A percentile compares a stretch with the other conserved stretches of the same genome.
These are phyloP conservation scores for Zaprionus tsacasi DNA, from an alignment of 1,140 invertebrate genomes.

Conservation along the genomic window DNA sequence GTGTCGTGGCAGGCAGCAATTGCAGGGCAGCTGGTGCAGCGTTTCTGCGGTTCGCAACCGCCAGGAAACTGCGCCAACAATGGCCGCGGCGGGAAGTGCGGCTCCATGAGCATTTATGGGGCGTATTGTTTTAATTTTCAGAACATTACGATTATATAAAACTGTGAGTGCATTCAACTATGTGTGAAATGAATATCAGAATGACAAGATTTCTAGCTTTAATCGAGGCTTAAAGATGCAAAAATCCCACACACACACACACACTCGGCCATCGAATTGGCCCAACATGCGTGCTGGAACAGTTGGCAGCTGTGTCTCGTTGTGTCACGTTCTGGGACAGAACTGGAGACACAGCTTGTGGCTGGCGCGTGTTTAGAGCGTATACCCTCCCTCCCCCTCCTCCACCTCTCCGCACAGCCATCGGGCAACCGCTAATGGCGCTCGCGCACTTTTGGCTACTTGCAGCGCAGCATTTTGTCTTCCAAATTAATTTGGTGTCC, in stretches of 20 bases:
- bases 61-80: constrained; percentile 59
- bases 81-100: constrained; percentile 67
- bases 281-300: constrained; percentile 10
- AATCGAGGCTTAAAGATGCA: constrained; percentile 31
- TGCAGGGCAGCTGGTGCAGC: constrained; percentile 43
- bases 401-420: neutral
- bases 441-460: constrained; percentile 63
- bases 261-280: constrained; percentile 15
- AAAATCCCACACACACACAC: neutral
- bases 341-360: constrained; percentile 43
- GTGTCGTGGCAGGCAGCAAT: neutral
- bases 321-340: constrained; percentile 43
- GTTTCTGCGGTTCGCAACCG: constrained; percentile 43
- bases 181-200: neutral
- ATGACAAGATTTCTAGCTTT: neutral
- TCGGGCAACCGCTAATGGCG: constrained; percentile 60
- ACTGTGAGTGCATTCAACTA: constrained; percentile 48
- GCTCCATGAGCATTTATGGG: constrained; percentile 73
- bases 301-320: constrained; percentile 17
- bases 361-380: constrained; percentile 51
- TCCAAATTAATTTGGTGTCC: constrained; percentile 78
- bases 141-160: constrained; percentile 53
- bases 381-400: neutral
- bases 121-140: constrained; percentile 80
- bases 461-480: constrained; percentile 73